These are phyloP conservation scores for Trematocara stigmaticum DNA, from an alignment of 2,113 vertebrate species.

Conservation along the genomic window DNA sequence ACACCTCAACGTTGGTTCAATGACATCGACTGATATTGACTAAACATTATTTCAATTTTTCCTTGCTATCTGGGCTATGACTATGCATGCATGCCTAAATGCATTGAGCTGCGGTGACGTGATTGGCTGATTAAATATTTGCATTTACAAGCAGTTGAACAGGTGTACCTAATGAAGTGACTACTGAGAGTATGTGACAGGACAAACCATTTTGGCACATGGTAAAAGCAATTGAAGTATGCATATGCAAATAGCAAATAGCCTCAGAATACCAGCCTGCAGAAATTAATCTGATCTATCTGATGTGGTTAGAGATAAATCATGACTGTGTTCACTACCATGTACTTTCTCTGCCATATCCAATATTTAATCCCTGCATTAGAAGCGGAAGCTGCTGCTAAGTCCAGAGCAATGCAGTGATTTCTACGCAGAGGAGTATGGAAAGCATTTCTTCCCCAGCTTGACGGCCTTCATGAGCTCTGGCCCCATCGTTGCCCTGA, in stretches of 20 bases:
- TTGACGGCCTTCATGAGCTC: slow-evolving; percentile 95
- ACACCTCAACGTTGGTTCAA: too few relatives aligned
- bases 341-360: not conserved
- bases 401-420: slow-evolving; percentile 94
- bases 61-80: not conserved
- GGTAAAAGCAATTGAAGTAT: not conserved
- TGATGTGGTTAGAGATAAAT: not conserved
- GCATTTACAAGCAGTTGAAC: not conserved
- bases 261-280: not conserved
- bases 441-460: slow-evolving; percentile 86
- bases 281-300: not conserved
- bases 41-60: too few relatives aligned
- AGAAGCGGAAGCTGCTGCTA: slow-evolving; percentile 86
- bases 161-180: not conserved
- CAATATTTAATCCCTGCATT: not conserved
- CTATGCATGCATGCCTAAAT: not conserved
- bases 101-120: rapidly evolving
- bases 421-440: slow-evolving; percentile 89
- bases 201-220: not conserved
- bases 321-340: not conserved
- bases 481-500: slow-evolving; percentile 82
- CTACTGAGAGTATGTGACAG: not conserved
- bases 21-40: too few relatives aligned
- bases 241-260: not conserved
- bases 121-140: not conserved